Conservation (phyloP, 1,140 invertebrate species). For the Hyposmocoma kahamanoa region DNA sequence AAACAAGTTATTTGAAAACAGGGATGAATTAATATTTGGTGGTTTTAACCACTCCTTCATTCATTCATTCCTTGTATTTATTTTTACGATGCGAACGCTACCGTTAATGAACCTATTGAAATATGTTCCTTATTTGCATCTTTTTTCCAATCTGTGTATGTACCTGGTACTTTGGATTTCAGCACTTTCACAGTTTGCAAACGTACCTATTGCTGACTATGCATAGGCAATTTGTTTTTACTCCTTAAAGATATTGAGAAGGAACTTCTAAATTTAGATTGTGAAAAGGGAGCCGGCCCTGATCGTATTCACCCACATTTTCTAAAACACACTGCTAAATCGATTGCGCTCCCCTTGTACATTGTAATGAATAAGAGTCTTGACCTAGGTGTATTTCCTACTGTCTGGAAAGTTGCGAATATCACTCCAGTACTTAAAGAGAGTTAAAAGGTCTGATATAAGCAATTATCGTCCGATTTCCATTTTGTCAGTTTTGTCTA, state of each 20-base stretch:
- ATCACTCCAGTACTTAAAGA: conserved; percentile 3
- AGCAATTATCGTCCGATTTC: conserved; percentile 4
- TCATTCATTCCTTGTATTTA: no score
- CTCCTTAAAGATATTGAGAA: background rate
- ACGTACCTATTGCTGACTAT: background rate
- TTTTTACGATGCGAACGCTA: no score
- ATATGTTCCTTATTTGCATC: conserved; percentile 8
- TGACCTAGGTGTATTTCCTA: conserved; percentile 6
- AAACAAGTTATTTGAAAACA: no score
- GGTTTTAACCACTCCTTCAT: no score
- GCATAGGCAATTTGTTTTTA: background rate
- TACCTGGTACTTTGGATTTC: background rate
- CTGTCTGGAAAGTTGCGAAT: conserved; percentile 5
- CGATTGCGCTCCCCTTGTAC: conserved; percentile 1
- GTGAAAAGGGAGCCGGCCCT: background rate
- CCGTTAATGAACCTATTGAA: background rate
- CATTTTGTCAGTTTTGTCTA: conserved; percentile 3
- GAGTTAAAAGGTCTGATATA: background rate
- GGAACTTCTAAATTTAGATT: background rate
- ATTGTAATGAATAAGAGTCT: conserved; percentile 8
- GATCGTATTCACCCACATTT: background rate
- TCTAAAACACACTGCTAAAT: background rate
- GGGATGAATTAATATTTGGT: no score
- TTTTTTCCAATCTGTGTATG: conserved; percentile 12
- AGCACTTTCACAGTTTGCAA: background rate